Base-by-base conservation (phyloP, 1,140 invertebrate genomes). In the Stenopsyche tienmushanensis region DNA sequence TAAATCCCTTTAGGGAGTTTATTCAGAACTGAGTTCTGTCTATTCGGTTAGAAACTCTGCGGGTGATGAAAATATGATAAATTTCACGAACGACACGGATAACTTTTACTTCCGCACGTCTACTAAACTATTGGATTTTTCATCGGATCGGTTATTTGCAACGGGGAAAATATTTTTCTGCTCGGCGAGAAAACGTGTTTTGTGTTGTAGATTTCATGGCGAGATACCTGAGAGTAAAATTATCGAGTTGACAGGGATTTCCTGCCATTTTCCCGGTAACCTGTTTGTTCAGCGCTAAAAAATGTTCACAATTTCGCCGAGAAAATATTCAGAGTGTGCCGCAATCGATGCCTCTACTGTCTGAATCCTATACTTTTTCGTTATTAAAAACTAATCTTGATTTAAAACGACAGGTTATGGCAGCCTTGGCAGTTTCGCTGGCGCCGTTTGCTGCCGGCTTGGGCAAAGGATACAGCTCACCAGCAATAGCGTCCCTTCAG, bases 391-490 rank as follows among this genome's bases (percentile, higher is more conserved):
- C n/a, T n/a, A n/a, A n/a, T n/a, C n/a, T n/a, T n/a, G n/a, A 15
- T 15, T 47, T 26, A 24, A 54, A 52, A 55, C 57, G 71, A 9
- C 77, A 76, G 89, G 85, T 92, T 5, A 76, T 92, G 71, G 90
- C 90, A 67, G 90, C 90, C 2, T 76, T 92, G 55, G 90, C 90
- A 17, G 86, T 93, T 9, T 91, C 90, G 2, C 82, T 93, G 72
- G 91, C 90, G 21, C 90, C 90, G 2, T 85, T 93, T 67, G 90
- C 91, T 2, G 90, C 89, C 8, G 91, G 91, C 0, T 79, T 93
- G 26, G 90, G 90, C 3, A 93, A 93, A 75, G 91, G 91, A 1
- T 93, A 93, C 81, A 91, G 89, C 66, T 91, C 89, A 1, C 91
- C 91, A 17, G 90, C 91, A 7, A 85, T 93, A 39, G 90, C 90